A percentile compares a stretch with the other conserved stretches of the same genome.
Evolutionary conservation across 64 coral and sea anemone genomes (phyloP).

Genomic region (Orbicella faveolata): DNA sequence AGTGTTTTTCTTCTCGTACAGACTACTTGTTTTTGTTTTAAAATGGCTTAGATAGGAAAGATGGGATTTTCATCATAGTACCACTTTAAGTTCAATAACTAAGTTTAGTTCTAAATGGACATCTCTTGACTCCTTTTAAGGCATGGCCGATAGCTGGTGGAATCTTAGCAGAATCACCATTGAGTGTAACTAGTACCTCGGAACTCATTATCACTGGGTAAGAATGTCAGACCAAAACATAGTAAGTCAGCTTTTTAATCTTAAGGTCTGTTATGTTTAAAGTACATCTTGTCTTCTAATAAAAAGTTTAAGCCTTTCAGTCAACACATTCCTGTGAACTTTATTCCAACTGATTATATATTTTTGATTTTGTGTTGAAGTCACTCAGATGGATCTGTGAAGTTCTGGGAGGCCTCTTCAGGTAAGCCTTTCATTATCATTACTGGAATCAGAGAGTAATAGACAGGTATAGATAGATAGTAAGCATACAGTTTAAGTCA

Average conservation of each 20-base stretch:
- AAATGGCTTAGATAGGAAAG: too few species aligned
- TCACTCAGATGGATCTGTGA: conserved; percentile 95
- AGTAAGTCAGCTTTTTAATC: too few species aligned
- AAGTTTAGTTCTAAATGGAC: neutral
- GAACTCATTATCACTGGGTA: conserved; percentile 95
- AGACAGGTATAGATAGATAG: too few species aligned
- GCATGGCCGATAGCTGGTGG: conserved; percentile 87
- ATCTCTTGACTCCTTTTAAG: conserved; percentile 6
- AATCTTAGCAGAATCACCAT: conserved; percentile 40
- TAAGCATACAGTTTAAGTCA: too few species aligned
- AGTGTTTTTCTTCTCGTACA: too few species aligned
- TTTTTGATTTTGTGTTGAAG: conserved; percentile 35
- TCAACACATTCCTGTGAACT: neutral
- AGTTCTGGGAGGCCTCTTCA: conserved; percentile 92
- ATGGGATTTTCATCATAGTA: too few species aligned
- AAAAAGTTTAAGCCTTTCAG: neutral
- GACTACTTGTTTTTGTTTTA: too few species aligned
- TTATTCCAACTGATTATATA: neutral
- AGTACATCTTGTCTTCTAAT: too few species aligned
- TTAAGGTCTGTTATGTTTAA: too few species aligned
- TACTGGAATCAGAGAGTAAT: too few species aligned
- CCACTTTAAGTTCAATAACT: neutral
- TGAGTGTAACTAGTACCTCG: conserved; percentile 12
- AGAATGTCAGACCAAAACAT: neutral
- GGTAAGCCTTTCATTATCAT: conserved; percentile 35